These are phyloP conservation scores for Zaprionus davidi DNA, from an alignment of 1,140 invertebrate species.

Conservation along the genomic window DNA sequence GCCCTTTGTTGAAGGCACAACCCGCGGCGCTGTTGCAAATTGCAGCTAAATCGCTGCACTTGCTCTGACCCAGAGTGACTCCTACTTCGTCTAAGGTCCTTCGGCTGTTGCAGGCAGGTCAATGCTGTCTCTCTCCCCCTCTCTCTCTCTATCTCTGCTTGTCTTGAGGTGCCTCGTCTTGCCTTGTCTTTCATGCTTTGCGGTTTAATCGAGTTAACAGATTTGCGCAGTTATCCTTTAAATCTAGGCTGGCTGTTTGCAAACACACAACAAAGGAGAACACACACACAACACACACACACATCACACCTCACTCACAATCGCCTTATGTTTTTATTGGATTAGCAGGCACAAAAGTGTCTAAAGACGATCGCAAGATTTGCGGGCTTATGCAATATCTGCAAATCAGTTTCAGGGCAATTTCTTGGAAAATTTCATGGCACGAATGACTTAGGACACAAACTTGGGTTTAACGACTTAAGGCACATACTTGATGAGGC, in stretches of 20 bases:
- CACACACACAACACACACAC: conserved; percentile 5
- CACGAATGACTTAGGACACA: conserved; percentile 68
- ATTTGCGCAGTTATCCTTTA: conserved; percentile 55
- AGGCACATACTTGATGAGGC: neutral
- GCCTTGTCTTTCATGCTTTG: conserved; percentile 63
- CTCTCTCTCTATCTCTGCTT: neutral
- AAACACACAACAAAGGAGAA: conserved; percentile 54
- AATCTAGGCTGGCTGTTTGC: conserved; percentile 56
- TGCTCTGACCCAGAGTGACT: conserved; percentile 34
- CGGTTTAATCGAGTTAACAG: conserved; percentile 81
- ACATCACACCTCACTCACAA: neutral
- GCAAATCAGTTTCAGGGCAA: conserved; percentile 8
- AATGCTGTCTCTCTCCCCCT: neutral
- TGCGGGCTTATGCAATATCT: conserved; percentile 59
- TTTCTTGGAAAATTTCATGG: conserved; percentile 62
- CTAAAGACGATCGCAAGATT: conserved; percentile 46
- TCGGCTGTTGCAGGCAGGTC: neutral
- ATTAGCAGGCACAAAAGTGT: conserved; percentile 75
- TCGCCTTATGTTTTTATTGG: conserved; percentile 69
- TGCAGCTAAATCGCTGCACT: conserved; percentile 58
- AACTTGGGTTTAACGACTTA: conserved; percentile 31
- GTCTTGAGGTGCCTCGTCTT: conserved; percentile 10
- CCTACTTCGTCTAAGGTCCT: neutral
- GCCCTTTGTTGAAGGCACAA: conserved; percentile 27
- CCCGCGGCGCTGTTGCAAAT: conserved; percentile 63